These are phyloP conservation scores for Aphelenchoides fujianensis DNA, from an alignment of 1,140 invertebrate species.

Conservation along the genomic window DNA sequence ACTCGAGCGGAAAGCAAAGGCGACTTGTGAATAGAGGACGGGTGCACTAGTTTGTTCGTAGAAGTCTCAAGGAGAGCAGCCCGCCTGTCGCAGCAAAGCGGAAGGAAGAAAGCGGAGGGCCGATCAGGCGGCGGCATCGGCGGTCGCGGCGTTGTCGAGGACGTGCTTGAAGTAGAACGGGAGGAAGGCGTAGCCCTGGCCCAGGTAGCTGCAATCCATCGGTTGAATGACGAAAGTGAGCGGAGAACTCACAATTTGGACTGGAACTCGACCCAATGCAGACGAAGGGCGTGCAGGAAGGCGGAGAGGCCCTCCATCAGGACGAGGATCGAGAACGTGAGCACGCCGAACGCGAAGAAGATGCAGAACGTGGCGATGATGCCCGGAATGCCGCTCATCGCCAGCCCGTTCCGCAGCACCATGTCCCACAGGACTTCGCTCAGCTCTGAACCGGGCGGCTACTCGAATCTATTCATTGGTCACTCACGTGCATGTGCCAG, in stretches of 20 bases:
- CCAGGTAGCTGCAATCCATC: slow-evolving; percentile 91
- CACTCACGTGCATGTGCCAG: slow-evolving; percentile 65
- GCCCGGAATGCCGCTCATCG: slow-evolving; percentile 67
- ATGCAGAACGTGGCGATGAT: slow-evolving; percentile 71
- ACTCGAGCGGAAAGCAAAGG: too few species aligned
- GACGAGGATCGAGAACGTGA: slow-evolving; percentile 82
- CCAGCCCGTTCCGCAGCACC: slow-evolving; percentile 63
- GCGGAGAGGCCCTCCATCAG: slow-evolving; percentile 95
- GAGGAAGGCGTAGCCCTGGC: slow-evolving; percentile 82
- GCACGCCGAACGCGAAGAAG: slow-evolving; percentile 79
- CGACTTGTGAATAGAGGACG: too few species aligned
- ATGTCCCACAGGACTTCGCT: slow-evolving; percentile 74
- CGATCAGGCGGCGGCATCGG: slow-evolving; percentile 24
- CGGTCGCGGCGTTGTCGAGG: slow-evolving; percentile 63
- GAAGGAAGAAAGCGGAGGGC: too few species aligned
- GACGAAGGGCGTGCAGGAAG: slow-evolving; percentile 90
- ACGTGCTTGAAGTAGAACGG: slow-evolving; percentile 92
- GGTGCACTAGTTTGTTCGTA: too few species aligned
- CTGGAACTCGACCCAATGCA: slow-evolving; percentile 75
- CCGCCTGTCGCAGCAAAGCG: too few species aligned
- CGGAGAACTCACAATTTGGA: slow-evolving; percentile 69
- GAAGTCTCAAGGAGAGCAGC: too few species aligned
- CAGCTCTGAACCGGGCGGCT: too few species aligned
- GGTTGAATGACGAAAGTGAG: too few species aligned
- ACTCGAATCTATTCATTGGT: too few species aligned